These are phyloP conservation scores for Spondyliosoma cantharus DNA, from an alignment of 2,797 vertebrate genomes.

Conservation along the genomic window DNA sequence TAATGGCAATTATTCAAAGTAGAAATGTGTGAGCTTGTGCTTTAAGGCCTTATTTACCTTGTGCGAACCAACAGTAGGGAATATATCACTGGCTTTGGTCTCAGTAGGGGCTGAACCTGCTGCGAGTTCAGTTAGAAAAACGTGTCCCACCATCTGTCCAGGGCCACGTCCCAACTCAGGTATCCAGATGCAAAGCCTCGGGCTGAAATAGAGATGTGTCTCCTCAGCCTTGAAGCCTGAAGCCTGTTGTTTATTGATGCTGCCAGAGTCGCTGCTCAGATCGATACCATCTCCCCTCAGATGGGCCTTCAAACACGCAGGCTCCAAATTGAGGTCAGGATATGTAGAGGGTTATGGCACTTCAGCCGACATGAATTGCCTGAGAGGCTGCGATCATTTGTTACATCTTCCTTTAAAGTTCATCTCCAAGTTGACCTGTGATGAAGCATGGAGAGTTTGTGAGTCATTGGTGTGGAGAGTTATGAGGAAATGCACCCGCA, in stretches of 20 bases:
- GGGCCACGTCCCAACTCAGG: slow-evolving; percentile 63
- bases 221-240: slow-evolving; percentile 80
- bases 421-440: slow-evolving; percentile 76
- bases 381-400: slow-evolving; percentile 64
- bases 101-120: slow-evolving; percentile 6
- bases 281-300: slow-evolving; percentile 79
- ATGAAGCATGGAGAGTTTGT: slow-evolving; percentile 68
- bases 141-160: slow-evolving; percentile 54
- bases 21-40: slow-evolving; percentile 24
- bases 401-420: slow-evolving; percentile 76
- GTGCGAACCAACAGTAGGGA: slow-evolving; percentile 20
- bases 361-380: slow-evolving; percentile 71
- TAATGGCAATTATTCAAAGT: slow-evolving; percentile 60
- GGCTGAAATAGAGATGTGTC: slow-evolving; percentile 78
- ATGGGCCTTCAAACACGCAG: slow-evolving; percentile 75
- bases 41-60: slow-evolving; percentile 57
- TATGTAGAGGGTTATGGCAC: slow-evolving; percentile 76
- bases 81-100: slow-evolving; percentile 9
- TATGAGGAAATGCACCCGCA: slow-evolving; percentile 58
- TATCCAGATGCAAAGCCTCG: slow-evolving; percentile 66
- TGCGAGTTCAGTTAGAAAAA: slow-evolving; percentile 42
- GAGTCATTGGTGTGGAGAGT: slow-evolving; percentile 55
- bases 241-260: slow-evolving; percentile 82
- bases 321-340: slow-evolving; percentile 83
- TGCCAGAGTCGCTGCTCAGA: slow-evolving; percentile 74